These are phyloP conservation scores for Papilio protenor DNA, from an alignment of 2,888 invertebrate species.

Conservation along the genomic window DNA sequence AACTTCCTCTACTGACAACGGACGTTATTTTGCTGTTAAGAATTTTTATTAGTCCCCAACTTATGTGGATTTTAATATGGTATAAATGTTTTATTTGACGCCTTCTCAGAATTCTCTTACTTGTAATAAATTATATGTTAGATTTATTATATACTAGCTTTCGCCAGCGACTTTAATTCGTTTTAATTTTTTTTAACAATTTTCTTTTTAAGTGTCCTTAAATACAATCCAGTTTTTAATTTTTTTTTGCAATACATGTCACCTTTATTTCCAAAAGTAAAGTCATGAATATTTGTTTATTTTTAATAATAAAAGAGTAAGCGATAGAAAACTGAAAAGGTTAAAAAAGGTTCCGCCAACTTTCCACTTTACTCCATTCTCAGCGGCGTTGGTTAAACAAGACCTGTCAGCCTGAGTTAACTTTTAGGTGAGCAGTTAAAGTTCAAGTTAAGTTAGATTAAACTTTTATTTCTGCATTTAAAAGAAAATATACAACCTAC, in stretches of 20 bases:
- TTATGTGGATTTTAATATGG: neutral
- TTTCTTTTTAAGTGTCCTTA: too few relatives aligned
- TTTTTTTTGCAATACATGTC: neutral
- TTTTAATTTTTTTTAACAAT: too few relatives aligned
- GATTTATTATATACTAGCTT: too few relatives aligned
- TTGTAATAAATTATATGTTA: too few relatives aligned
- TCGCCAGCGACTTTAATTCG: too few relatives aligned
- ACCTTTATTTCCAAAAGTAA: neutral
- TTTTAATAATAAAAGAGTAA: neutral
- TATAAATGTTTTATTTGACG: neutral
- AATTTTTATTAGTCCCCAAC: neutral
- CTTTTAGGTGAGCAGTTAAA: constrained; percentile 36
- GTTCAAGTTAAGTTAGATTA: constrained; percentile 28
- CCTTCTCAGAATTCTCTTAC: neutral
- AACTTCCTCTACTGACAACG: constrained; percentile 29
- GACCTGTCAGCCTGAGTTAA: constrained; percentile 26
- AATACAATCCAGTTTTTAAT: too few relatives aligned
- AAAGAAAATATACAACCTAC: constrained; percentile 29
- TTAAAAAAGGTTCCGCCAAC: neutral
- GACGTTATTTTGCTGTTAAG: constrained; percentile 1
- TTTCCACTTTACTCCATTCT: constrained; percentile 20
- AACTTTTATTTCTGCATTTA: constrained; percentile 26
- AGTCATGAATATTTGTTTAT: neutral
- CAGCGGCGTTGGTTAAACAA: constrained; percentile 32
- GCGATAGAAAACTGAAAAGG: neutral